Evolutionary conservation across 2,888 invertebrate genomes (phyloP), one percentile per base, ranked within the genome.

Genomic region (Gymnosoma rotundatum): DNA sequence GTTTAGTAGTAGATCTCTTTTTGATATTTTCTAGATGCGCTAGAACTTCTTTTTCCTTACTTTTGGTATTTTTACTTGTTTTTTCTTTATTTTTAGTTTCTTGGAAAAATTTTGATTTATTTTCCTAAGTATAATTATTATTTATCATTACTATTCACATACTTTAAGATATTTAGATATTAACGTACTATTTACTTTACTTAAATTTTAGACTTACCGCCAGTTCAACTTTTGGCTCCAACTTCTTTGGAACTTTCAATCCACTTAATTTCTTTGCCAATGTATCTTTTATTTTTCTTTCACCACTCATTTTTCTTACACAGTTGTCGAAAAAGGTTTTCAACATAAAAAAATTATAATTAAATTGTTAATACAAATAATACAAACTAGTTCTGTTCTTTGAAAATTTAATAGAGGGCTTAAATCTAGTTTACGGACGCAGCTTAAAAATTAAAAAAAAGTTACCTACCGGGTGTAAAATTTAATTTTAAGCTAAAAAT

Each of bases 231-330:
- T 61, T 72, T 61, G 36, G n/a, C 1, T 60, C 63, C 2, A 69
- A 4, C 10, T 20, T 78, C 6, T 32, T 63, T 16, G 74, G 38
- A 14, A 18, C n/a, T 6, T 18, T 52, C 25, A 58, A 80, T 25
- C 36, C 52, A 14, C 42, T 69, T 45, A 86, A 52, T 36, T 84
- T 84, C 60, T 83, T 86, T n/a, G 86, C 56, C 21, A 86, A 58
- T 4, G 83, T 75, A 38, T 69, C 61, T 42, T 78, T 67, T 1
- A 54, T 12, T 70, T 72, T 63, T 42, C 20, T 38, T 36, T 64
- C 75, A 48, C 18, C 60, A 18, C 69, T 86, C 82, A 79, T 83
- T 10, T 36, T 64, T 18, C 10, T 69, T 14, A 18, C 1, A 5
- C 8, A 14, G 9, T 50, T 5, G 52, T 20, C 1, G 0, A 73